Conservation (phyloP, 2,888 invertebrate species). For the Nebria salina region DNA sequence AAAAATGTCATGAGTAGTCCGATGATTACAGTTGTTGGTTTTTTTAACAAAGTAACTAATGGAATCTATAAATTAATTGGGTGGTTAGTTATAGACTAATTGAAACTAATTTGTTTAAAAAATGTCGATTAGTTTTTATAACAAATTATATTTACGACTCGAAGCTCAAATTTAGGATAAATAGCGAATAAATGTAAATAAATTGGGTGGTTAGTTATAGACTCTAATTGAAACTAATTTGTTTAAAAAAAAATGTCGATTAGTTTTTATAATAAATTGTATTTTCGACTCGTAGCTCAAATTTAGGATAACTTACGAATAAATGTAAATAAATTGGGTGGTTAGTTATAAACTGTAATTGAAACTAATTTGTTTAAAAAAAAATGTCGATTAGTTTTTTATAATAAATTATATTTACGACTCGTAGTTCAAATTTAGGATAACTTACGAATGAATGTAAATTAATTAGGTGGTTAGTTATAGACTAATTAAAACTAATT, state of each 20-base stretch:
- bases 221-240: background rate
- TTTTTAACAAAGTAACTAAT: conserved; percentile 53
- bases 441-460: no score
- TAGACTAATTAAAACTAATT: background rate
- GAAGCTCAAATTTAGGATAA: background rate
- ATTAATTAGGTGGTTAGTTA: conserved; percentile 9
- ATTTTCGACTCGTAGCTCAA: no score
- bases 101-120: background rate
- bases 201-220: background rate
- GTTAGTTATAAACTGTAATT: conserved; percentile 4
- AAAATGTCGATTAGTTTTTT: background rate
- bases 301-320: no score
- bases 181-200: conserved; percentile 39
- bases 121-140: background rate
- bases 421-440: no score
- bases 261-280: conserved; percentile 1
- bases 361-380: background rate
- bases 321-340: conserved; percentile 47
- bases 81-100: background rate
- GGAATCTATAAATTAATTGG: conserved; percentile 52
- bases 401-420: conserved; percentile 3
- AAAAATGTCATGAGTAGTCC: conserved; percentile 53
- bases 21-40: conserved; percentile 52
- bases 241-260: background rate
- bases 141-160: background rate